These are phyloP conservation scores for Heterotilapia buettikoferi DNA, from an alignment of 2,113 vertebrate species.

Conservation along the genomic window DNA sequence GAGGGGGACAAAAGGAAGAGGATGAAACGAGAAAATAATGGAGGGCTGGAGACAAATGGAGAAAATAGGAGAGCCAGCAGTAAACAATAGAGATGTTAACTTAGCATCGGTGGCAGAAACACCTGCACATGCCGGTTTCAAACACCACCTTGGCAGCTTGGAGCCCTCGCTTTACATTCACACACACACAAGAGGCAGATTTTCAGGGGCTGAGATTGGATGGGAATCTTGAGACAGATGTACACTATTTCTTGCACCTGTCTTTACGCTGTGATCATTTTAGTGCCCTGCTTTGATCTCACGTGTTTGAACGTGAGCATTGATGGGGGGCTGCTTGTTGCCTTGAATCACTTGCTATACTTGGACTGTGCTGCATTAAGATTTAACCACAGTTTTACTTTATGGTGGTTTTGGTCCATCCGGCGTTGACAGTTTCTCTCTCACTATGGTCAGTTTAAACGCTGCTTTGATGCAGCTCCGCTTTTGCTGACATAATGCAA, in stretches of 20 bases:
- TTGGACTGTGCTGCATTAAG: not conserved
- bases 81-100: slow-evolving; percentile 32
- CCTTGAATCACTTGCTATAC: not conserved
- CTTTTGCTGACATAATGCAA: not conserved
- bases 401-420: no score
- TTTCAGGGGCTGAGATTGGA: not conserved
- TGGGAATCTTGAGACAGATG: slow-evolving; percentile 6
- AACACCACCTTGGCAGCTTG: not conserved
- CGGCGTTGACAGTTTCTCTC: no score
- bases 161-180: not conserved
- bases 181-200: slow-evolving; percentile 16
- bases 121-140: slow-evolving; percentile 4
- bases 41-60: not conserved
- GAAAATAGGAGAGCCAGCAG: not conserved
- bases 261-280: not conserved
- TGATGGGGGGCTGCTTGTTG: not conserved
- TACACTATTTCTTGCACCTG: slow-evolving; percentile 3
- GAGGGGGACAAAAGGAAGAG: not conserved
- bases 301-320: not conserved
- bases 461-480: no score
- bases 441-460: no score
- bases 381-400: not conserved
- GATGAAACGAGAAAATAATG: not conserved
- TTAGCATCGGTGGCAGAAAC: slow-evolving; percentile 9
- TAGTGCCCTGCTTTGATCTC: slow-evolving; percentile 11